These are phyloP conservation scores for Bombus haemorrhoidalis DNA, from an alignment of 1,140 invertebrate genomes.

Conservation along the genomic window DNA sequence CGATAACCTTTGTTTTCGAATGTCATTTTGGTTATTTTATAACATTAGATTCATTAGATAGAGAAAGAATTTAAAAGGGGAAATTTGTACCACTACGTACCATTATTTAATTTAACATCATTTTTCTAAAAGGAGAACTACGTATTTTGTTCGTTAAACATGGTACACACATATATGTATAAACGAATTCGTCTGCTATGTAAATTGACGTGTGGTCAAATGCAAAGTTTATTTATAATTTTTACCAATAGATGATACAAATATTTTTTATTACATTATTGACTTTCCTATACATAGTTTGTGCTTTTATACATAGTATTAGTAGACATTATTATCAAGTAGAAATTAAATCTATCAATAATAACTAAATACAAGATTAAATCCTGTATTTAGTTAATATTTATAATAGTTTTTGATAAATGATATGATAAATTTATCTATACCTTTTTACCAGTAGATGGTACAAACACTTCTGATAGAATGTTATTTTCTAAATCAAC, in stretches of 20 bases:
- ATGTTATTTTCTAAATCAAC: not conserved
- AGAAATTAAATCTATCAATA: too few relatives aligned
- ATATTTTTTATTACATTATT: not conserved
- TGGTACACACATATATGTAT: not conserved
- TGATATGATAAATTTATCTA: not conserved
- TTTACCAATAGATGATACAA: conserved; percentile 10
- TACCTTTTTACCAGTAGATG: not conserved
- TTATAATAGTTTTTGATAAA: too few relatives aligned
- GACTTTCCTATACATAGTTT: not conserved
- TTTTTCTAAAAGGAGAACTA: not conserved
- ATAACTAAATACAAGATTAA: too few relatives aligned
- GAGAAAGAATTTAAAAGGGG: too few relatives aligned
- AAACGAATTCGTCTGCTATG: not conserved
- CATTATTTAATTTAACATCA: not conserved
- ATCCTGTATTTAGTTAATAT: too few relatives aligned
- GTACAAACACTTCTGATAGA: not conserved
- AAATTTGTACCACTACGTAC: not conserved
- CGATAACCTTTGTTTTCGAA: not conserved
- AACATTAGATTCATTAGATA: not conserved
- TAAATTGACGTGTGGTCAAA: not conserved
- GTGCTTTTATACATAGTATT: too few relatives aligned
- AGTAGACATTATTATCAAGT: too few relatives aligned
- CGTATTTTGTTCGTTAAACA: not conserved
- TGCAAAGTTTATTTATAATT: not conserved
- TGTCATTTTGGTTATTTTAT: not conserved